These are phyloP conservation scores for Drosophila asahinai DNA, from an alignment of 1,140 invertebrate species.

Conservation along the genomic window DNA sequence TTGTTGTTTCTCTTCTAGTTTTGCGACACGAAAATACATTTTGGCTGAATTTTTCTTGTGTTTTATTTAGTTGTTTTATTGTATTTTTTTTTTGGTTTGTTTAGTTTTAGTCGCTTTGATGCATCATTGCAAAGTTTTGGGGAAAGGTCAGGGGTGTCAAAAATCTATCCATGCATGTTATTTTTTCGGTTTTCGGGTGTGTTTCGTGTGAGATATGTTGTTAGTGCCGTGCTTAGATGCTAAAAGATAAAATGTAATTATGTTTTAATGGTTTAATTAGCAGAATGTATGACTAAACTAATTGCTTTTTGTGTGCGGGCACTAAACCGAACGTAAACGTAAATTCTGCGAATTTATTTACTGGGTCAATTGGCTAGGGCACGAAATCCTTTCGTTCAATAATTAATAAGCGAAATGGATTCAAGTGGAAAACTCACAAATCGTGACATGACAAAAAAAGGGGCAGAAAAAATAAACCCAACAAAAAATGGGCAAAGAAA, in stretches of 20 bases:
- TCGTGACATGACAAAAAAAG: constrained; percentile 60
- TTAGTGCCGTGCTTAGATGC: constrained; percentile 20
- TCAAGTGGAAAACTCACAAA: constrained; percentile 70
- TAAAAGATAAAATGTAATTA: constrained; percentile 36
- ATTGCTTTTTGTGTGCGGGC: constrained; percentile 20
- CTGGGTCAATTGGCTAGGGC: constrained; percentile 10
- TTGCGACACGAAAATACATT: constrained; percentile 41
- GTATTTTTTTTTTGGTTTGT: constrained; percentile 11
- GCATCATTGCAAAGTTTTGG: constrained; percentile 46
- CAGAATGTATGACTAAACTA: constrained; percentile 47
- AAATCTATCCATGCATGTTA: constrained; percentile 17
- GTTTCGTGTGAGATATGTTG: constrained; percentile 30
- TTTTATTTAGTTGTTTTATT: constrained; percentile 28
- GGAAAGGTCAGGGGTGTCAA: constrained; percentile 57
- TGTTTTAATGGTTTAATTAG: constrained; percentile 53
- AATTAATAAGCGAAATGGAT: constrained; percentile 67
- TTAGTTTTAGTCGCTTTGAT: constrained; percentile 35
- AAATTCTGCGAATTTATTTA: constrained; percentile 13
- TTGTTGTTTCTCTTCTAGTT: constrained; percentile 30
- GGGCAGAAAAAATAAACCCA: constrained; percentile 31
- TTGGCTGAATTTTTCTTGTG: constrained; percentile 21
- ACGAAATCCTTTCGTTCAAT: constrained; percentile 38
- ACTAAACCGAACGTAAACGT: neutral
- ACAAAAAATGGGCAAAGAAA: constrained; percentile 1
- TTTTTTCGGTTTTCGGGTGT: constrained; percentile 24